phyloP scores from a whole-genome alignment of 1,140 invertebrate genomes.

The Latrodectus geometricus region DNA sequence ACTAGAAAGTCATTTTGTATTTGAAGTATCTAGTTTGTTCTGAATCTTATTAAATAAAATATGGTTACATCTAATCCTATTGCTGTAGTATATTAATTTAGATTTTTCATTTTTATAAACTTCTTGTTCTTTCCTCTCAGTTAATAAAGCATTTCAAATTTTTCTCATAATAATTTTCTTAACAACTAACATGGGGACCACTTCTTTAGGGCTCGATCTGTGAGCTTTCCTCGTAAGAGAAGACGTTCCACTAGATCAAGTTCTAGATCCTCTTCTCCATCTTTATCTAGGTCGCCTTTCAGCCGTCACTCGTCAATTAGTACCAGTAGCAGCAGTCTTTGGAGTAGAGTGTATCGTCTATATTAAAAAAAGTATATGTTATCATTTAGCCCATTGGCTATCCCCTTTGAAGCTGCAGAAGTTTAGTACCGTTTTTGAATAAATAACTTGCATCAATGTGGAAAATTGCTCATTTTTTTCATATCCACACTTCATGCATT shows the following conservation, averaged over 20 bases:
- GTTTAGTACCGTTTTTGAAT: constrained; percentile 12
- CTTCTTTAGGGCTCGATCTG: constrained; percentile 52
- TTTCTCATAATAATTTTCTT: constrained; percentile 3
- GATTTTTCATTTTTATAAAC: neutral
- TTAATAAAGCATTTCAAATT: neutral
- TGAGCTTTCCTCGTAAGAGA: constrained; percentile 31
- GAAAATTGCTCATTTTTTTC: neutral
- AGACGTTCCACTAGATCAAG: constrained; percentile 15
- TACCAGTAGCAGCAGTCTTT: constrained; percentile 51
- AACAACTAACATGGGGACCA: constrained; percentile 29
- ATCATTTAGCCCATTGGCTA: constrained; percentile 12
- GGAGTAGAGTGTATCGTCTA: constrained; percentile 42
- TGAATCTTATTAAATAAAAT: too few species aligned
- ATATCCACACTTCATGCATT: too few species aligned
- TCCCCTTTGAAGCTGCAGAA: constrained; percentile 26
- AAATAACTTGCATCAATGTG: neutral
- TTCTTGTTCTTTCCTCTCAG: neutral
- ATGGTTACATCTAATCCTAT: too few species aligned
- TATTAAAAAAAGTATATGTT: constrained; percentile 35
- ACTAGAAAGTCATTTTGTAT: too few species aligned
- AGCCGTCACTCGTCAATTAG: constrained; percentile 41
- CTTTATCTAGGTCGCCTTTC: constrained; percentile 37
- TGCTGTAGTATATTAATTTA: neutral
- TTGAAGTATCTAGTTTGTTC: too few species aligned
- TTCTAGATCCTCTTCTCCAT: constrained; percentile 8